These are phyloP conservation scores for Melanchra persicariae DNA, from an alignment of 2,888 invertebrate species.

Conservation along the genomic window DNA sequence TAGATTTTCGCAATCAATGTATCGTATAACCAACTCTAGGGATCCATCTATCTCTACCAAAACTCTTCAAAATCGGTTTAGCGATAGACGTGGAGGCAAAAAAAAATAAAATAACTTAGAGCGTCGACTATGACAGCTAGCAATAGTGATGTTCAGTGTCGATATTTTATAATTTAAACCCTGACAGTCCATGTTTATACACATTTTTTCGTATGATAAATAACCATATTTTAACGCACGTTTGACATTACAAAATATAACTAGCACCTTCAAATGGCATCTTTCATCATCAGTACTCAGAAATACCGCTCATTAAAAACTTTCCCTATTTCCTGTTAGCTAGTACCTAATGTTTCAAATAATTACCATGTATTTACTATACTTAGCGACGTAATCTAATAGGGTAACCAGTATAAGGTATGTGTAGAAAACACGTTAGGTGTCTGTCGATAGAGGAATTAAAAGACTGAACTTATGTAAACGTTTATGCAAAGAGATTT, in stretches of 20 bases:
- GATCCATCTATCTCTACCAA: too few relatives aligned
- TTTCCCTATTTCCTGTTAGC: conserved; percentile 30
- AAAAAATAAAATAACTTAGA: too few relatives aligned
- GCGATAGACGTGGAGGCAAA: too few relatives aligned
- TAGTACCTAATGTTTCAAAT: neutral
- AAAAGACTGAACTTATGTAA: conserved; percentile 30
- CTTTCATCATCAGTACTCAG: conserved; percentile 12
- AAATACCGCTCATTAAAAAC: conserved; percentile 35
- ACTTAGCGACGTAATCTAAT: conserved; percentile 25
- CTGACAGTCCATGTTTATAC: too few relatives aligned
- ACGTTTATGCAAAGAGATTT: neutral
- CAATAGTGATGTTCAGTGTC: conserved; percentile 37
- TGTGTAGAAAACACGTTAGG: conserved; percentile 10
- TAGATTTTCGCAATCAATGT: too few relatives aligned
- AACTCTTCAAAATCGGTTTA: too few relatives aligned
- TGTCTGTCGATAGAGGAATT: conserved; percentile 20
- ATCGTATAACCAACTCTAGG: too few relatives aligned
- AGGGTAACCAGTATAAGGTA: conserved; percentile 1
- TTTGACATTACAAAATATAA: conserved; percentile 14
- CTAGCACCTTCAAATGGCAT: conserved; percentile 9
- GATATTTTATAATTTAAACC: neutral
- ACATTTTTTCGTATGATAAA: neutral
- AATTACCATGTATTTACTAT: conserved; percentile 29
- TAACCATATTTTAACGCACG: neutral
- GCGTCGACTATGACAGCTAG: conserved; percentile 19